Evolutionary conservation across 1,140 invertebrate species (phyloP).

Genomic region (Macrocentrus cingulum): DNA sequence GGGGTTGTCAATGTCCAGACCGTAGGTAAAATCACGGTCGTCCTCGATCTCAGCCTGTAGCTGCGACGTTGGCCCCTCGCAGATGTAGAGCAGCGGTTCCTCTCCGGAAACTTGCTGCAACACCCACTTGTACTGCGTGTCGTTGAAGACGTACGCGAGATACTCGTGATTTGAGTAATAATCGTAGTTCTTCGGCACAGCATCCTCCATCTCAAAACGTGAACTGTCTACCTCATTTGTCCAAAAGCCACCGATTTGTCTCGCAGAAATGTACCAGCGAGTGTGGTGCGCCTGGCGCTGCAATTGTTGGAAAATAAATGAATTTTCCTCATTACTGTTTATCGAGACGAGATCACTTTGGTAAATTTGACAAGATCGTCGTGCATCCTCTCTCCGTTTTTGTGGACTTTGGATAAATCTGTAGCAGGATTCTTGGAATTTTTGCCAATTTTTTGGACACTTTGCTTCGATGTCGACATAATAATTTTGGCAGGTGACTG

Average conservation of each 20-base stretch:
- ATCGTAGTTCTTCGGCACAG: constrained; percentile 66
- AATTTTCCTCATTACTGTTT: constrained; percentile 82
- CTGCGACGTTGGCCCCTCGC: constrained; percentile 74
- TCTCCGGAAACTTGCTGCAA: constrained; percentile 76
- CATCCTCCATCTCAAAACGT: constrained; percentile 79
- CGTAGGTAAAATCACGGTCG: constrained; percentile 81
- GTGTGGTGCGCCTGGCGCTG: constrained; percentile 77
- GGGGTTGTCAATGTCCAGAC: constrained; percentile 73
- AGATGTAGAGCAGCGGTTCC: constrained; percentile 81
- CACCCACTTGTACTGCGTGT: constrained; percentile 77
- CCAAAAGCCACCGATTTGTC: constrained; percentile 75
- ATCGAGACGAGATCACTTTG: constrained; percentile 80
- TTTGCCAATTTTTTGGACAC: constrained; percentile 83
- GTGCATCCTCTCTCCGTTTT: constrained; percentile 75
- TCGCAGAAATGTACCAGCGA: constrained; percentile 82
- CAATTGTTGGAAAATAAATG: constrained; percentile 78
- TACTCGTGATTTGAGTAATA: constrained; percentile 58
- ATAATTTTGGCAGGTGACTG: constrained; percentile 34
- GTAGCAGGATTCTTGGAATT: constrained; percentile 78
- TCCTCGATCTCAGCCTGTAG: constrained; percentile 73
- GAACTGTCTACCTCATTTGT: constrained; percentile 80
- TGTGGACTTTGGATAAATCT: constrained; percentile 84
- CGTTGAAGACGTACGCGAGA: constrained; percentile 71
- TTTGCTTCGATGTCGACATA: constrained; percentile 49
- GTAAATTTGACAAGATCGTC: constrained; percentile 77